A percentile compares a stretch with the other conserved stretches of the same genome.
Evolutionary conservation across 1,140 invertebrate genomes (phyloP).

Genomic region (Pteromalus puparum): DNA sequence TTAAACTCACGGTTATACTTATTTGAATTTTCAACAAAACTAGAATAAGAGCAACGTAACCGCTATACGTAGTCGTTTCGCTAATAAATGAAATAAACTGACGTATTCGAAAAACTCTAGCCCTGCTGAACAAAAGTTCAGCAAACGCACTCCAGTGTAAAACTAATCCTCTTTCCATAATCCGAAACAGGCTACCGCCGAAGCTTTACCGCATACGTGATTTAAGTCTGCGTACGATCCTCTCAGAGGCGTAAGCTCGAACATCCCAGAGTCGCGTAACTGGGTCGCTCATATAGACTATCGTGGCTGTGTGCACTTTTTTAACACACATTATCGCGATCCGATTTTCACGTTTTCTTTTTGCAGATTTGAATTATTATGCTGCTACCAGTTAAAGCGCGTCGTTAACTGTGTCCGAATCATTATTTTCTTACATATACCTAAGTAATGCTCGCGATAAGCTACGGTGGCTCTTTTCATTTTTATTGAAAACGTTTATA

Average conservation of each 20-base stretch:
- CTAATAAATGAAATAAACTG: not conserved
- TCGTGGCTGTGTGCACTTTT: not conserved
- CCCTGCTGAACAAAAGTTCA: not conserved
- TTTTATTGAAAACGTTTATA: too few relatives aligned
- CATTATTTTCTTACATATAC: not conserved
- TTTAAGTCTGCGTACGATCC: not conserved
- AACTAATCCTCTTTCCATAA: slow-evolving; percentile 18
- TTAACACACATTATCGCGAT: not conserved
- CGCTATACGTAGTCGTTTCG: too few relatives aligned
- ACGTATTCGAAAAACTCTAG: not conserved
- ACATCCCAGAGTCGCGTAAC: slow-evolving; percentile 5
- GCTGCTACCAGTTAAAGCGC: not conserved
- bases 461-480: too few relatives aligned
- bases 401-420: not conserved
- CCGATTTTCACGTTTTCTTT: too few relatives aligned
- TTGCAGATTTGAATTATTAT: not conserved
- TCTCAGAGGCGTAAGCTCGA: not conserved
- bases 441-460: not conserved
- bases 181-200: not conserved
- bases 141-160: not conserved
- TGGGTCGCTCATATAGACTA: not conserved
- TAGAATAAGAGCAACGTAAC: too few relatives aligned
- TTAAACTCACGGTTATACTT: too few relatives aligned
- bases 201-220: not conserved
- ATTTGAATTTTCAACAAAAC: too few relatives aligned